A percentile compares a stretch with the other conserved stretches of the same genome.
These are phyloP conservation scores for Saiga tatarica DNA, from an alignment of 2,113 vertebrate species.

Conservation along the genomic window DNA sequence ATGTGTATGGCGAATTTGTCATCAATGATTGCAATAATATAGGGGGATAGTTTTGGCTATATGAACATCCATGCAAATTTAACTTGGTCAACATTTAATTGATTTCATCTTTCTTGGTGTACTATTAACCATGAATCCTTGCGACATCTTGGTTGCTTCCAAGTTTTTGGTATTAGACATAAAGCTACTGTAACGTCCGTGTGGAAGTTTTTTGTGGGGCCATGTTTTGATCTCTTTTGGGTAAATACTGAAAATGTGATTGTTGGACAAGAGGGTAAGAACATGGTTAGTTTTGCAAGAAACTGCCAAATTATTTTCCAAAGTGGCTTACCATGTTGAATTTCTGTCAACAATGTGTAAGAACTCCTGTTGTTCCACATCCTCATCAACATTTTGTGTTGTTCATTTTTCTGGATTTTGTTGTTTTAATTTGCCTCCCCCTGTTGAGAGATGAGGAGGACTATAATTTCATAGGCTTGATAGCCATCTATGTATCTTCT, in stretches of 20 bases:
- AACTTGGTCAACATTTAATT: background rate
- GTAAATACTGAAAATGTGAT: background rate
- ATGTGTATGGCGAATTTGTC: background rate
- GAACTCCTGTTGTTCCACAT: background rate
- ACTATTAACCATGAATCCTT: background rate
- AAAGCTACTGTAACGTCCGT: too few relatives aligned
- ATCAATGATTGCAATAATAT: background rate
- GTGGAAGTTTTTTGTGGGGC: background rate
- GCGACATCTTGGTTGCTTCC: background rate
- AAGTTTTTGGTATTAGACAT: background rate
- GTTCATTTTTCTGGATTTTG: background rate
- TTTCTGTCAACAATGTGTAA: background rate
- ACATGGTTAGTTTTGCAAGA: background rate
- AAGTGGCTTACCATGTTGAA: background rate
- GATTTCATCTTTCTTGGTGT: background rate
- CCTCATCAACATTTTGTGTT: background rate
- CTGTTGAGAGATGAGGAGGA: background rate
- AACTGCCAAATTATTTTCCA: background rate
- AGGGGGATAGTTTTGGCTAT: background rate
- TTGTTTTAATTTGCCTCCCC: background rate
- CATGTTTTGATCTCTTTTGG: background rate
- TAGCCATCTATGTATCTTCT: background rate
- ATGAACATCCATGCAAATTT: background rate
- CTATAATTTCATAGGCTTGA: too few relatives aligned
- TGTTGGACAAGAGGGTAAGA: background rate